Evolutionary conservation across 2,113 vertebrate species (phyloP), one percentile per base, ranked within the genome.

Genomic region (Oryctolagus cuniculus): DNA sequence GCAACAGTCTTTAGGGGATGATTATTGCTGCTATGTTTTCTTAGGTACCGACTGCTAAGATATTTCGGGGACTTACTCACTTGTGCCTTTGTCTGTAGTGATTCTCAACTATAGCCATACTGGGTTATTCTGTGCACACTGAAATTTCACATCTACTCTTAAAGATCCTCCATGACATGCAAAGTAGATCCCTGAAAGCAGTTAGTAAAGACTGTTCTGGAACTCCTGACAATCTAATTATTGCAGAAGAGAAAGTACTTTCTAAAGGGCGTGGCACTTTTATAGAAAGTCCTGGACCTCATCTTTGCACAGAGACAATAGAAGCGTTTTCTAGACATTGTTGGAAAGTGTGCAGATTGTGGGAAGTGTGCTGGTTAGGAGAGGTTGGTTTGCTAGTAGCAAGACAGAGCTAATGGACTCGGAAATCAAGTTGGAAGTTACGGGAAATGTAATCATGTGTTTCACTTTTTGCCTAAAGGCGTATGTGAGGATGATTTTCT

Each of bases 281-380:
- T 31, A 10, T 19, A 58, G 58, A 79, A 72, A 79, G n/a, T 7
- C 31, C 49, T 58, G 31, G 31, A n/a, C 49, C 53, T 89, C 44
- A 27, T 87, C 80, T 89, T 85, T 25, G 61, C 34, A 80, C 8
- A 87, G 78, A 85, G 51, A 79, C 21, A 36, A 16, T 22, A 25
- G 75, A 73, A 72, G 36, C 90, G 31, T 44, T 93, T 73, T 92
- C 67, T 77, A 70, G 55, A 70, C 16, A 25, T 79, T 94, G 93
- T 67, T 82, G 90, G 79, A 91, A 95, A 74, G 85, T 58, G 25
- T 67, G 34, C 51, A 92, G n/a, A 80, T 38, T 90, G 16, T 95
- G 61, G 79, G 66, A 67, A 91, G 51, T 34, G 24, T 77, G 36
- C 36, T 87, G 27, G 84, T 66, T 72, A 44, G 34, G 63, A 77